A percentile compares a stretch with the other conserved stretches of the same genome.
These are phyloP conservation scores for Clupea harengus DNA, from an alignment of 2,113 vertebrate genomes.

Conservation along the genomic window DNA sequence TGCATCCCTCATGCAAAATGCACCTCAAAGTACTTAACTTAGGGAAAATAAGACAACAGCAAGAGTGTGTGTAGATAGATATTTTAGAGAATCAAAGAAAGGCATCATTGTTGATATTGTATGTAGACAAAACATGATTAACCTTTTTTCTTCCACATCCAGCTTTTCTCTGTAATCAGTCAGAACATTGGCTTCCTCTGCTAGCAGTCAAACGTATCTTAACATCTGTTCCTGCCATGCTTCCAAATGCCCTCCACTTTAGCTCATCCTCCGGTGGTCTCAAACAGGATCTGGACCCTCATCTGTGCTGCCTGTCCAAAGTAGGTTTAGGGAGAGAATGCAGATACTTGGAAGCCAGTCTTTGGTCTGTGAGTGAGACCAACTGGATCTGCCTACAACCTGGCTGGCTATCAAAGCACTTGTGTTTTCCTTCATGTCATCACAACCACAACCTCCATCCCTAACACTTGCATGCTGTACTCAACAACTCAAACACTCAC, in stretches of 20 bases:
- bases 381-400: neutral
- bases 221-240: neutral
- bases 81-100: neutral
- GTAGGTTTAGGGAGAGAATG: neutral
- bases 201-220: neutral
- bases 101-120: neutral
- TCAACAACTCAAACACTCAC: neutral
- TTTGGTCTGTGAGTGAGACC: neutral
- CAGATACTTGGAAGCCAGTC: neutral
- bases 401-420: conserved; percentile 10
- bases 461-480: neutral
- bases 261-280: neutral
- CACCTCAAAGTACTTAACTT: neutral
- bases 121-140: neutral
- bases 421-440: neutral
- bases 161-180: neutral
- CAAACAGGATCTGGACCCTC: neutral
- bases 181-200: neutral
- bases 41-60: neutral
- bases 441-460: neutral
- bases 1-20: neutral
- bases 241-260: neutral
- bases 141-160: neutral
- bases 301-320: too few species aligned
- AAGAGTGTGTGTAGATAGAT: neutral